These are phyloP conservation scores for Atractosteus spatula DNA, from an alignment of 2,113 vertebrate genomes.

Conservation along the genomic window DNA sequence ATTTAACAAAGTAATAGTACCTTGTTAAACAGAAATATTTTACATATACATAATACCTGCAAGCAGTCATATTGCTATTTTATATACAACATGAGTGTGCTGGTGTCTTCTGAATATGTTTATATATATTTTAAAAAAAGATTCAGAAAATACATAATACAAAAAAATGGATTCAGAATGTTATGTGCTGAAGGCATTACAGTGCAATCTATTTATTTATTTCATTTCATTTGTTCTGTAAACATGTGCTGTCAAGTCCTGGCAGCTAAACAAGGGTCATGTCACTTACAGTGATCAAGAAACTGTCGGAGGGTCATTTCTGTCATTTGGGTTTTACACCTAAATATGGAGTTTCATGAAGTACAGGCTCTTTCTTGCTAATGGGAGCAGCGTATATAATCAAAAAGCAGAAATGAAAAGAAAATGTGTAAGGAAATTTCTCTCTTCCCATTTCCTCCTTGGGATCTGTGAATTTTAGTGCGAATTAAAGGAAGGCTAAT, in stretches of 20 bases:
- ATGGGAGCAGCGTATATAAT: conserved; percentile 79
- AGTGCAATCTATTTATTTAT: conserved; percentile 7
- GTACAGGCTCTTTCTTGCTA: conserved; percentile 79
- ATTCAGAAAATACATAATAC: neutral
- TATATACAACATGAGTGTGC: too few species aligned
- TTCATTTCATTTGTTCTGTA: conserved; percentile 52
- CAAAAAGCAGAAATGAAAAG: conserved; percentile 67
- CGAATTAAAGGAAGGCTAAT: conserved; percentile 85
- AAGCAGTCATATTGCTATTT: too few species aligned
- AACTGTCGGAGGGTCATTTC: conserved; percentile 78
- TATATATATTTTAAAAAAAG: neutral
- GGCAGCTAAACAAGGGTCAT: conserved; percentile 83
- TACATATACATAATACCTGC: too few species aligned
- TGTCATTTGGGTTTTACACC: conserved; percentile 70
- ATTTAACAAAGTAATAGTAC: too few species aligned
- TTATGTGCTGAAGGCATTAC: neutral
- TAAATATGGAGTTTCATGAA: conserved; percentile 79
- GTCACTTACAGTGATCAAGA: conserved; percentile 79
- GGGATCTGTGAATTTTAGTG: conserved; percentile 79
- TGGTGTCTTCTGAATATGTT: neutral
- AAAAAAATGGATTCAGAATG: neutral
- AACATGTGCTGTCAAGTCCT: conserved; percentile 79
- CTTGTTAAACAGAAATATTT: too few species aligned
- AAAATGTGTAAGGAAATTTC: conserved; percentile 77
- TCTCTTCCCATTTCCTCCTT: conserved; percentile 78